Conservation (phyloP, 2,113 vertebrate genomes). For the Scolopax mira region DNA sequence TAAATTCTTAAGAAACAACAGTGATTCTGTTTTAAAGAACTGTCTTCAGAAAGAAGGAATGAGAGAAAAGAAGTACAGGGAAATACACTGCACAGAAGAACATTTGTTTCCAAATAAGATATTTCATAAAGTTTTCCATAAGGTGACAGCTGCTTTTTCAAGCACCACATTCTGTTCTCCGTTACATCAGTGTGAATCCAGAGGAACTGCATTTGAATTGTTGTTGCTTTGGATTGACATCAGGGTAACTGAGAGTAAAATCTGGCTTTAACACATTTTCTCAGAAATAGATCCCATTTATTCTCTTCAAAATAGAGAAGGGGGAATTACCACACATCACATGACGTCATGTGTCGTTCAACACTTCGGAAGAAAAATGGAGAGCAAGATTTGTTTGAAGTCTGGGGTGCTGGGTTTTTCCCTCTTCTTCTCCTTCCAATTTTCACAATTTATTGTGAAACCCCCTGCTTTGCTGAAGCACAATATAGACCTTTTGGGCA, state of each 20-base stretch:
- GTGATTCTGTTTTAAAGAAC: conserved; percentile 34
- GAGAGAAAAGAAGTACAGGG: not conserved
- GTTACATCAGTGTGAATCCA: conserved; percentile 6
- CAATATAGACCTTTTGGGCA: conserved; percentile 8
- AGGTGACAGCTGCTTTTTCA: conserved; percentile 68
- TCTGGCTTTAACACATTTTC: conserved; percentile 17
- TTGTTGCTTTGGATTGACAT: conserved; percentile 1
- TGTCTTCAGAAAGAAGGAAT: conserved; percentile 17
- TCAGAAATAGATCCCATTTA: conserved; percentile 14
- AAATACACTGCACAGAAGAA: conserved; percentile 41
- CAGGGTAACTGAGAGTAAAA: not conserved
- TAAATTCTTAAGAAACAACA: conserved; percentile 53
- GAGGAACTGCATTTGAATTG: not conserved
- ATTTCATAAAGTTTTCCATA: conserved; percentile 57
- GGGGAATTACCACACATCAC: not conserved
- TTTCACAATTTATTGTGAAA: conserved; percentile 29
- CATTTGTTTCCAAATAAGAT: conserved; percentile 51
- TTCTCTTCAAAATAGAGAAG: not conserved
- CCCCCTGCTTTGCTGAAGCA: not conserved
- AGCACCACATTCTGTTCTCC: not conserved
- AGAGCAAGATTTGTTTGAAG: not conserved
- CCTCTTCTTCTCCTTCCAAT: not conserved
- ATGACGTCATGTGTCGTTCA: not conserved
- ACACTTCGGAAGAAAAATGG: not conserved
- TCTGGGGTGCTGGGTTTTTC: not conserved